Conservation (phyloP, 2,797 vertebrate genomes). For the Lepilemur septentrionalis region DNA sequence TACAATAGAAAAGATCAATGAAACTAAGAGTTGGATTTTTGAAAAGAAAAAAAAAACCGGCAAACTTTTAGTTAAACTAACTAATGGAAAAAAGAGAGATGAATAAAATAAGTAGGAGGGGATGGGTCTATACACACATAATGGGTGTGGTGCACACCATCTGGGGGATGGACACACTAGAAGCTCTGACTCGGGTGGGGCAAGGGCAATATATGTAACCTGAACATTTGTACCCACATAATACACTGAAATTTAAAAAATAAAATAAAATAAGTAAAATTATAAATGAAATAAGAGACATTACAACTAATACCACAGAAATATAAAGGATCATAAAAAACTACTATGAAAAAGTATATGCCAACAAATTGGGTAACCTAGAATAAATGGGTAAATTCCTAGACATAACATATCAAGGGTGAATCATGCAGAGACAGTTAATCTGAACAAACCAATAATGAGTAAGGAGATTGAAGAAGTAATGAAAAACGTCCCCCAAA, state of each 20-base stretch:
- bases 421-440: neutral
- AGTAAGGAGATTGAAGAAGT: neutral
- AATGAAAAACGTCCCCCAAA: neutral
- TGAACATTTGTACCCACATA: too few species aligned
- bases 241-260: too few species aligned
- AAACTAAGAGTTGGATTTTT: neutral
- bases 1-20: neutral
- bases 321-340: neutral
- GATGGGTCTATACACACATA: too few species aligned
- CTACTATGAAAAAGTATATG: neutral
- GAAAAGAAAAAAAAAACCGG: neutral
- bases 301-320: neutral
- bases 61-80: neutral
- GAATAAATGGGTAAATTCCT: neutral
- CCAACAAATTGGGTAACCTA: neutral
- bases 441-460: neutral
- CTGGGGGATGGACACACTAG: too few species aligned
- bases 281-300: neutral
- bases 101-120: neutral
- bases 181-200: too few species aligned
- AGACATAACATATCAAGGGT: neutral
- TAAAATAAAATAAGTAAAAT: neutral
- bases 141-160: too few species aligned
- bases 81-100: neutral
- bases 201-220: too few species aligned